Percentiles rank a stretch among this genome's conserved stretches.
phyloP scores from a whole-genome alignment of 2,797 vertebrate genomes.

The Macropus fuliginosus region DNA sequence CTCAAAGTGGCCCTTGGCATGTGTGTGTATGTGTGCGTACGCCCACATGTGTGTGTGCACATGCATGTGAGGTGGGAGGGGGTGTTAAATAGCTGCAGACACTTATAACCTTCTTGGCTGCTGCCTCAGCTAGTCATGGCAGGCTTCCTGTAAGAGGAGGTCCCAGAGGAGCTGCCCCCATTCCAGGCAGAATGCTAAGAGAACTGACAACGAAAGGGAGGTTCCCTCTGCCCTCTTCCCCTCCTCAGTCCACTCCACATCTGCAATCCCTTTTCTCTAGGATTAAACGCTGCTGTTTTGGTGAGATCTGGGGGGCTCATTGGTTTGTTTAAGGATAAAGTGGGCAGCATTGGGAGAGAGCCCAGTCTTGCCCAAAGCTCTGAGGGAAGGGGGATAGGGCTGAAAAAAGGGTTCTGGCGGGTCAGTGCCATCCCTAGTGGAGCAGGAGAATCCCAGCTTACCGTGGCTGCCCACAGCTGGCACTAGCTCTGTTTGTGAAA shows the following conservation, averaged over 20 bases:
- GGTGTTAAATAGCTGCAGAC: not conserved
- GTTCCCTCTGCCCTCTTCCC: not conserved
- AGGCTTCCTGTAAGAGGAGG: not conserved
- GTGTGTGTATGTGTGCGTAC: no score
- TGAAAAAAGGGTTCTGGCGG: not conserved
- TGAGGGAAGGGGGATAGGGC: not conserved
- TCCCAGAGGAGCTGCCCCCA: not conserved
- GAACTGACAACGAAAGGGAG: not conserved
- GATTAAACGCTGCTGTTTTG: no score
- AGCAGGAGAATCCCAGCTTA: not conserved
- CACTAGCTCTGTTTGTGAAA: not conserved
- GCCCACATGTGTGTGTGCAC: no score
- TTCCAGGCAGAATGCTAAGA: not conserved
- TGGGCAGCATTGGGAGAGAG: no score
- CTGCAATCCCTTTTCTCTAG: not conserved
- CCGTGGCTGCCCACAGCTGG: not conserved
- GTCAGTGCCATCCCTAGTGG: not conserved
- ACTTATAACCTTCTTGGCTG: not conserved
- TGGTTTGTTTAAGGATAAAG: no score
- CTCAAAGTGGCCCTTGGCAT: no score
- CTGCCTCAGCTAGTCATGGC: not conserved
- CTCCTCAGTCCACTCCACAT: not conserved
- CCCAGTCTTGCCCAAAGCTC: no score
- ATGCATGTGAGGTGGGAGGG: no score
- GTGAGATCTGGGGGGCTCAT: no score